Evolutionary conservation across 64 coral and sea anemone genomes (phyloP), one percentile per base, ranked within the genome.

Genomic region (Dendrophyllia cribrosa): DNA sequence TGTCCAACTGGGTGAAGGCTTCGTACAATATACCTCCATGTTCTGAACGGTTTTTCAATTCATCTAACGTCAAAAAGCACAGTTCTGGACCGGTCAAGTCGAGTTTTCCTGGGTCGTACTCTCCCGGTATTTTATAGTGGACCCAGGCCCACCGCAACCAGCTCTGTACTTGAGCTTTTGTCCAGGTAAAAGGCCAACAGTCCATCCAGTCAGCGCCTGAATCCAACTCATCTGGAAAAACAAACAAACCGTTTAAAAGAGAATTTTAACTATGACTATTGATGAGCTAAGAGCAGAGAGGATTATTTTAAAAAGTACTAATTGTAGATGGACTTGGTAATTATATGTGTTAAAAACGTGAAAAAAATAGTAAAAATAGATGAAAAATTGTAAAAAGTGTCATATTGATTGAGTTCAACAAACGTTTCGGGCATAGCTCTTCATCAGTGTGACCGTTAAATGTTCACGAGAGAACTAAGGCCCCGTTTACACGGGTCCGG

Each of bases 91-190:
- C 91, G 47, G 64, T 55, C 3, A 93, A 6, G 23, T 93, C 71
- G 13, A 93, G 65, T 16, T 65, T 69, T 3, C 65, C 47, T 13
- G 58, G 22, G 17, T 76, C 60, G 87, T 26, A 65, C 43, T 59
- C 70, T 46, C 81, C 66, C 3, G 91, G 70, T 9, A 93, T 53
- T 13, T 70, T 77, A 3, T 79, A 87, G 34, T 65, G 49, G 15
- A 71, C 21, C 82, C 91, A 87, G 14, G 70, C 82, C 91, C 82
- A 93, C 25, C 20, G 19, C 58, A 93, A 72, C 60, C 73, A 93
- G 61, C 64, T 65, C 24, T 93, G 82, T 15, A 87, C 52, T 56
- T 93, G 81, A 17, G 72, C 59, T 24, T 86, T 78, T 43, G 80
- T 87, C 91, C 91, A 93, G 23, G 77, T 66, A 9, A 46, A 56